Evolutionary conservation across 1,140 invertebrate species (phyloP).

Genomic region (Zaprionus vittiger): DNA sequence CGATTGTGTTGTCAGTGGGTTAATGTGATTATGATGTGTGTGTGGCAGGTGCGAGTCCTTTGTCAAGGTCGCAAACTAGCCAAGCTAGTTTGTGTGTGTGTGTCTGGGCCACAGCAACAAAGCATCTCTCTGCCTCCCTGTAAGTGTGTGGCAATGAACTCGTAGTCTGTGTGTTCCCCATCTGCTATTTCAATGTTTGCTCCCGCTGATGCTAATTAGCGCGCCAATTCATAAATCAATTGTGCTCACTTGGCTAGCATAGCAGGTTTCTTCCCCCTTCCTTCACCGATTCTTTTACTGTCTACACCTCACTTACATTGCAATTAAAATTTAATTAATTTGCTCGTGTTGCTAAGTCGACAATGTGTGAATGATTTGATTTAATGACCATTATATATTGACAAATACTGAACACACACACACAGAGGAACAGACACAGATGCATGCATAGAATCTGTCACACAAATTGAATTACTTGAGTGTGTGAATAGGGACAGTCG

Average conservation of each 20-base stretch:
- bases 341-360: conserved; percentile 4
- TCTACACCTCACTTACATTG: conserved; percentile 5
- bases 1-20: not conserved
- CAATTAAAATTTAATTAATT: conserved; percentile 37
- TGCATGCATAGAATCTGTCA: not conserved
- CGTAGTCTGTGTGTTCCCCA: not conserved
- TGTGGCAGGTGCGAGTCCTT: conserved; percentile 13
- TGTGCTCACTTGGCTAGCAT: not conserved
- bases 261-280: not conserved
- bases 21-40: conserved; percentile 18
- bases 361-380: conserved; percentile 29
- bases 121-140: not conserved
- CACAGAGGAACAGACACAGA: not conserved
- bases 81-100: conserved; percentile 1
- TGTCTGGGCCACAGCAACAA: not conserved
- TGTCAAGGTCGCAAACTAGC: conserved; percentile 12
- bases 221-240: conserved; percentile 8
- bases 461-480: not conserved
- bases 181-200: not conserved
- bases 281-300: not conserved
- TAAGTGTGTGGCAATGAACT: conserved; percentile 26
- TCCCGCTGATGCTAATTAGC: not conserved
- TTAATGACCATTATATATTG: conserved; percentile 7
- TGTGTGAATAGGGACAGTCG: not conserved
- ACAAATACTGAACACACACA: not conserved